Evolutionary conservation across 2,113 vertebrate species (phyloP).

Genomic region (Ailuropoda melanoleuca): DNA sequence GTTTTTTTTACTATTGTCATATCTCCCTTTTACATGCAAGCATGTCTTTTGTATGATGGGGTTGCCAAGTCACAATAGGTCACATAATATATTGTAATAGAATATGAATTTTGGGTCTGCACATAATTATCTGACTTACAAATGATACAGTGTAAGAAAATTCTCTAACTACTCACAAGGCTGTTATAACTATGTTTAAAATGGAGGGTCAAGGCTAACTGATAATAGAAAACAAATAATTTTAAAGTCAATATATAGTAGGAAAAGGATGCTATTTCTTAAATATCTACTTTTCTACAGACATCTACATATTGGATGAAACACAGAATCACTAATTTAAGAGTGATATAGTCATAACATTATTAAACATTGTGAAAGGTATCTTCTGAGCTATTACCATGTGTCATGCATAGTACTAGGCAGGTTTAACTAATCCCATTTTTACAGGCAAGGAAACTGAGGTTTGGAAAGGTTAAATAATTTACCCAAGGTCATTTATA

Average conservation of each 20-base stretch:
- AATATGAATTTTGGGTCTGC: background rate
- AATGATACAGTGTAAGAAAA: background rate
- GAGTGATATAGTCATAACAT: background rate
- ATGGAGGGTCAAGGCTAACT: background rate
- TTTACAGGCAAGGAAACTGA: background rate
- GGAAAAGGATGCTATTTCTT: background rate
- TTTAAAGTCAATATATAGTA: background rate
- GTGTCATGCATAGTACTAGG: background rate
- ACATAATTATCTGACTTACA: background rate
- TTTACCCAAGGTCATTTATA: background rate
- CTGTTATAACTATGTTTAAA: background rate
- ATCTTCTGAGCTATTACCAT: background rate
- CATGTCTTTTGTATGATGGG: background rate
- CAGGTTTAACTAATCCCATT: background rate
- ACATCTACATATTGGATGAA: background rate
- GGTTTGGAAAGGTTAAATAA: background rate
- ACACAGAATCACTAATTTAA: background rate
- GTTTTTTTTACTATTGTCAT: background rate
- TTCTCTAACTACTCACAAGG: background rate
- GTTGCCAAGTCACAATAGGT: background rate
- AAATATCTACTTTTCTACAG: background rate
- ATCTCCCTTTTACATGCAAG: background rate
- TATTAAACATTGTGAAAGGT: background rate
- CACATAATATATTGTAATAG: background rate
- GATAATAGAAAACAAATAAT: background rate